A percentile compares a stretch with the other conserved stretches of the same genome.
Conservation (phyloP, 2,797 vertebrate species). For the Syndactyla subalaris region DNA sequence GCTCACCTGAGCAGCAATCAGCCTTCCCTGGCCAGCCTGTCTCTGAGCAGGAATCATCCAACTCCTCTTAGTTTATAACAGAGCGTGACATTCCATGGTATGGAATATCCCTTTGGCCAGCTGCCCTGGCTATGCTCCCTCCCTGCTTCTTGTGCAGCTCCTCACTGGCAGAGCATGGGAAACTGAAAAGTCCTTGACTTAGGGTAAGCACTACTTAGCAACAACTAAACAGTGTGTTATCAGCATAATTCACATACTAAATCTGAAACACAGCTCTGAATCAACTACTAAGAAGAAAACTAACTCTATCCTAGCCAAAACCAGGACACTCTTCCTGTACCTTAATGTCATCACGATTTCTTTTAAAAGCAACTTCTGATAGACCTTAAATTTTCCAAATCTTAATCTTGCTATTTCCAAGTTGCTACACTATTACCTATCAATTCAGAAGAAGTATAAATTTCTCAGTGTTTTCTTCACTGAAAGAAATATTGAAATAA, state of each 20-base stretch:
- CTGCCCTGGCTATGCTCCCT: neutral
- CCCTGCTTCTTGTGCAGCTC: neutral
- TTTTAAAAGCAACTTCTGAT: neutral
- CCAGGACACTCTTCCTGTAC: neutral
- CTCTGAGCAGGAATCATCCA: neutral
- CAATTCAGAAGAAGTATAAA: neutral
- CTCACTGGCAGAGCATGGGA: neutral
- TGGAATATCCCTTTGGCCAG: neutral
- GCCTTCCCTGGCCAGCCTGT: neutral
- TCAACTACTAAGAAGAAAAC: neutral
- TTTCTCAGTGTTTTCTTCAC: neutral
- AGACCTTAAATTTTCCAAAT: neutral
- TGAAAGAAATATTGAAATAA: neutral
- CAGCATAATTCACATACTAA: neutral
- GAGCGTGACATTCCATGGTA: neutral
- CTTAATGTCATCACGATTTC: neutral
- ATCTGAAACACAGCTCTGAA: neutral
- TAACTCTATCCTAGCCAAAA: neutral
- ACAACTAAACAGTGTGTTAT: neutral
- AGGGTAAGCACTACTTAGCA: neutral
- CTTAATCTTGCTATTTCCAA: neutral
- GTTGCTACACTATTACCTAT: neutral
- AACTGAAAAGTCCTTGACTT: neutral
- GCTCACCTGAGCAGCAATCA: neutral
- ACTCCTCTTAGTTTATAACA: neutral